These are phyloP conservation scores for Cervus canadensis DNA, from an alignment of 2,113 vertebrate genomes.

Conservation along the genomic window DNA sequence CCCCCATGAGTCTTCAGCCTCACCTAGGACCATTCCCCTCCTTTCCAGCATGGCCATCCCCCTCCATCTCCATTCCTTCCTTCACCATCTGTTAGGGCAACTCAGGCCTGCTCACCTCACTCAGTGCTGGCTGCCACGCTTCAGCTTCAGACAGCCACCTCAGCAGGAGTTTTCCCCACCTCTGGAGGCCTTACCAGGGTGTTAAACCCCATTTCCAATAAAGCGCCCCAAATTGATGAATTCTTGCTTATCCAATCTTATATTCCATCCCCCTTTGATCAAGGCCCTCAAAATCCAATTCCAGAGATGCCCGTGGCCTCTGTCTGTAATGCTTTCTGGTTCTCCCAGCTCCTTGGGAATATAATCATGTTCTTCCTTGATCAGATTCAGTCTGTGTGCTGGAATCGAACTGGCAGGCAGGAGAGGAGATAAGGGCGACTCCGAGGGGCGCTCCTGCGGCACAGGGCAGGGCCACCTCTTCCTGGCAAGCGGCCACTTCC, in stretches of 20 bases:
- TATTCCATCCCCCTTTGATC: neutral
- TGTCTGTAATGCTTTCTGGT: neutral
- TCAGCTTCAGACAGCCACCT: neutral
- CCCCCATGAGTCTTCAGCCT: neutral
- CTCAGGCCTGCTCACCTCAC: neutral
- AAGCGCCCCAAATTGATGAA: neutral
- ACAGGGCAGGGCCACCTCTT: neutral
- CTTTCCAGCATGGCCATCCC: neutral
- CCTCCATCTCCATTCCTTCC: neutral
- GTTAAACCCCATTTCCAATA: neutral
- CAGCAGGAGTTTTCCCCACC: neutral
- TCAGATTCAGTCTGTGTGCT: neutral
- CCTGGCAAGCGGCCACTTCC: neutral
- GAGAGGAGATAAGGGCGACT: neutral
- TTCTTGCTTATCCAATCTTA: neutral
- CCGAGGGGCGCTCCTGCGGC: neutral
- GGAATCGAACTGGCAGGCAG: neutral
- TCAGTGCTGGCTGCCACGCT: neutral
- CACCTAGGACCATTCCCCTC: neutral
- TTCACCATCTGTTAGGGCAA: neutral
- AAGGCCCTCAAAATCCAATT: neutral
- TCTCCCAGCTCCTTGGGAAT: neutral
- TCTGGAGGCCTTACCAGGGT: neutral
- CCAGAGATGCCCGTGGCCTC: neutral
- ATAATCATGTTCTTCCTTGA: neutral